phyloP scores from a whole-genome alignment of 2,888 invertebrate genomes.

The Oxycera nigricornis region DNA sequence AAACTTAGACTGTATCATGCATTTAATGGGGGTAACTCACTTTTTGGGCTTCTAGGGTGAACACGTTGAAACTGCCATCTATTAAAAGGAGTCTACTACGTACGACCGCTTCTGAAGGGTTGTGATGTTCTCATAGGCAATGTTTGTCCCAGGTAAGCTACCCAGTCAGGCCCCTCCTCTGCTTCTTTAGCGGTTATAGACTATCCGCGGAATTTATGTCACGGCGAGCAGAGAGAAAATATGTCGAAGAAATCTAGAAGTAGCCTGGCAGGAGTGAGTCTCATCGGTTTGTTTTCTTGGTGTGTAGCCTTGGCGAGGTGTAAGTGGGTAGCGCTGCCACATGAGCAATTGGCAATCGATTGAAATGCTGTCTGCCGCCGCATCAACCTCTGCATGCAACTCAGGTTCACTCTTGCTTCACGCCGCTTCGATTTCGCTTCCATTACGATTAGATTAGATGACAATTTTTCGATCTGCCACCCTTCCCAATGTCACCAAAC shows the following conservation, averaged over 20 bases:
- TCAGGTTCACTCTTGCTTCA: neutral
- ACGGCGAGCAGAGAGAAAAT: conserved; percentile 7
- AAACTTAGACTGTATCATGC: neutral
- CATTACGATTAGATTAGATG: neutral
- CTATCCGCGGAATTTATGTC: conserved; percentile 33
- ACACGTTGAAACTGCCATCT: neutral
- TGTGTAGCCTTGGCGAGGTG: conserved; percentile 29
- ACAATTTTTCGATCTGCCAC: neutral
- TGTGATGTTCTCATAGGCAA: neutral
- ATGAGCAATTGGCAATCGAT: conserved; percentile 39
- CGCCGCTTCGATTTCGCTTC: neutral
- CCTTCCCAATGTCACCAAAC: neutral
- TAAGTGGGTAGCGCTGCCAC: conserved; percentile 33
- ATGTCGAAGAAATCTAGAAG: neutral
- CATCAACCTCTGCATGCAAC: neutral
- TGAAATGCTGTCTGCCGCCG: conserved; percentile 2
- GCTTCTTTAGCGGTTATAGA: conserved; percentile 4
- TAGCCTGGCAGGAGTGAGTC: neutral
- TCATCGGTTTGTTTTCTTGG: conserved; percentile 30
- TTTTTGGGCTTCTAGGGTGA: neutral
- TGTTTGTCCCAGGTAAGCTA: neutral
- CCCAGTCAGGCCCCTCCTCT: neutral
- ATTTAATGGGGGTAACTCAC: neutral
- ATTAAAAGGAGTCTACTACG: too few species aligned
- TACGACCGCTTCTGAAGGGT: too few species aligned